These are phyloP conservation scores for Drosophila novamexicana DNA, from an alignment of 1,140 invertebrate species.

Conservation along the genomic window DNA sequence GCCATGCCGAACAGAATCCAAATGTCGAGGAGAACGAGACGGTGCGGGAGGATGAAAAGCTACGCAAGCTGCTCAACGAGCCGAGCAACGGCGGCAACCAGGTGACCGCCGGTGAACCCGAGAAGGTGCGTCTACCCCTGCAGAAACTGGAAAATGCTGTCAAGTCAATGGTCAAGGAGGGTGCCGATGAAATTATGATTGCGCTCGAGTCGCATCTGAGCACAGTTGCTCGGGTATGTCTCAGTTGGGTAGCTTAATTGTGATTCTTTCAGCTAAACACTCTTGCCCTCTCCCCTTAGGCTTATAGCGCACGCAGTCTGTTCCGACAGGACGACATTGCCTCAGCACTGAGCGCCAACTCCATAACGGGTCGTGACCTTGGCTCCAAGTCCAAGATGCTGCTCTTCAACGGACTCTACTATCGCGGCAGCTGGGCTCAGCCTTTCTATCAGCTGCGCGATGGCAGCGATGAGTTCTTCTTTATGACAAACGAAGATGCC, in stretches of 20 bases:
- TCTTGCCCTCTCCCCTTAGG: conserved; percentile 31
- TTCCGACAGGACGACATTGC: conserved; percentile 80
- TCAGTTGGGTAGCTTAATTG: background rate
- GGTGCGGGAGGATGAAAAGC: conserved; percentile 77
- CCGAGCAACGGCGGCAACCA: background rate
- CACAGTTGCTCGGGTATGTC: conserved; percentile 64
- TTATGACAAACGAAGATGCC: conserved; percentile 86
- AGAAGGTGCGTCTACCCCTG: conserved; percentile 84
- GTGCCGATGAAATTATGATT: conserved; percentile 86
- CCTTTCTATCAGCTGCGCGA: conserved; percentile 69
- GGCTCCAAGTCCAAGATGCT: conserved; percentile 85
- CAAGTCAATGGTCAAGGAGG: conserved; percentile 84
- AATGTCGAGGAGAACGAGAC: conserved; percentile 84
- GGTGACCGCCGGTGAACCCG: conserved; percentile 73
- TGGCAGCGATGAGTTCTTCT: conserved; percentile 85
- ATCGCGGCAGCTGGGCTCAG: conserved; percentile 84
- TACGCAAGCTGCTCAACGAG: conserved; percentile 52
- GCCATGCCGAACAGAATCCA: conserved; percentile 56
- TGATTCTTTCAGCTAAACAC: background rate
- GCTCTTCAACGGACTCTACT: conserved; percentile 88
- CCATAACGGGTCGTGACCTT: conserved; percentile 68
- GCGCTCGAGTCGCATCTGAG: conserved; percentile 86
- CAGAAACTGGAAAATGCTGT: conserved; percentile 85
- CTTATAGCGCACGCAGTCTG: conserved; percentile 64
- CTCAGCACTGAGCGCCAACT: conserved; percentile 80